Percentiles rank a stretch among this genome's conserved stretches.
These are phyloP conservation scores for Notarius quadriscutis DNA, from an alignment of 2,113 vertebrate genomes.

Conservation along the genomic window DNA sequence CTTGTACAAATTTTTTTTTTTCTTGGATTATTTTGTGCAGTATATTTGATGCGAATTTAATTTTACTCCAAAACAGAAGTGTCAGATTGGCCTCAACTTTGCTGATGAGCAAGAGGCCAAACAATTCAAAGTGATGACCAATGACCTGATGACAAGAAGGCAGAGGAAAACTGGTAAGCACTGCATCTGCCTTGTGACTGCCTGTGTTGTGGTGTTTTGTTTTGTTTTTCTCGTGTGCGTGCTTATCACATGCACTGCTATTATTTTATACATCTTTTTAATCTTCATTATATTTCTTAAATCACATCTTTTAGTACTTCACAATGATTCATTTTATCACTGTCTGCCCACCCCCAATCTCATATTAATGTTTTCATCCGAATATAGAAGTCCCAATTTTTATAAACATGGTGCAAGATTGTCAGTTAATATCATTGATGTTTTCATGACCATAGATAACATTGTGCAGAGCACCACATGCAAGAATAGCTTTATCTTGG, in stretches of 20 bases:
- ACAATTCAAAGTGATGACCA: conserved; percentile 76
- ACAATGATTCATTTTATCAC: background rate
- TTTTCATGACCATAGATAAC: background rate
- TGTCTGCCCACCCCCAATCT: no score
- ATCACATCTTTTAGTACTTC: background rate
- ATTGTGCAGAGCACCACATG: background rate
- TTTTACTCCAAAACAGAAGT: conserved; percentile 73
- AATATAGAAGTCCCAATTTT: background rate
- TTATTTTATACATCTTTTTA: background rate
- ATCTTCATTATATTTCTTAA: background rate
- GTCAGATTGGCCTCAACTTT: conserved; percentile 96
- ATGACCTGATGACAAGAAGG: conserved; percentile 78
- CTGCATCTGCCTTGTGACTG: background rate
- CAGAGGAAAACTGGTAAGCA: conserved; percentile 87
- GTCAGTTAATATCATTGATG: background rate
- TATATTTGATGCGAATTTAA: conserved; percentile 5
- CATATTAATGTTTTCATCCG: background rate
- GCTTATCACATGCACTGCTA: background rate
- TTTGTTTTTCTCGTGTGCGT: background rate
- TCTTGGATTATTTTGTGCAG: background rate
- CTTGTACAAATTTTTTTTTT: background rate
- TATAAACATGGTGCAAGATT: background rate
- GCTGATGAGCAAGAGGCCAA: conserved; percentile 93
- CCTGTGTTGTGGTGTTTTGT: no score
- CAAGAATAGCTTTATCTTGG: background rate